A percentile compares a stretch with the other conserved stretches of the same genome.
These are phyloP conservation scores for Mystacides longicornis DNA, from an alignment of 2,888 invertebrate species.

Conservation along the genomic window DNA sequence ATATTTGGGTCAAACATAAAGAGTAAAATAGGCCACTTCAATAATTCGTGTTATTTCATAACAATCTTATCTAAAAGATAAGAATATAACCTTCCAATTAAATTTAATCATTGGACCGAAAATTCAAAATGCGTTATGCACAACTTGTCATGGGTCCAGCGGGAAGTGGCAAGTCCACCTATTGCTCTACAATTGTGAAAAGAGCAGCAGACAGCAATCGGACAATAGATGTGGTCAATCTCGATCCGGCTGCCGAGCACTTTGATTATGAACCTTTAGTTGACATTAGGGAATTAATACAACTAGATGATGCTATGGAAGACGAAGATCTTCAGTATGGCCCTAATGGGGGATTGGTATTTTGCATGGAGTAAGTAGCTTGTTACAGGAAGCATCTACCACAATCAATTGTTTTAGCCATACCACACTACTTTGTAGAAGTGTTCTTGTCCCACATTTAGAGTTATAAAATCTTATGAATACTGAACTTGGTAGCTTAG, in stretches of 20 bases:
- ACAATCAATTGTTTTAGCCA: too few species aligned
- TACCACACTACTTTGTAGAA: too few species aligned
- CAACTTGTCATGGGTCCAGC: slow-evolving; percentile 96
- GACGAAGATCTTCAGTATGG: slow-evolving; percentile 90
- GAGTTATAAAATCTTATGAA: too few species aligned
- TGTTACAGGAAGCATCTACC: too few species aligned
- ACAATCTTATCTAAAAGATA: too few species aligned
- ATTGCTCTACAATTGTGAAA: slow-evolving; percentile 80
- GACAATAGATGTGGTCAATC: slow-evolving; percentile 79
- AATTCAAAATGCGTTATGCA: slow-evolving; percentile 81
- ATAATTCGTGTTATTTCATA: too few species aligned
- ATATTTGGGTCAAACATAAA: too few species aligned
- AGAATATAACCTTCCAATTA: too few species aligned
- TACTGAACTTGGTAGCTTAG: too few species aligned
- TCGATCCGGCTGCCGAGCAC: slow-evolving; percentile 96
- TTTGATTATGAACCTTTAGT: slow-evolving; percentile 86
- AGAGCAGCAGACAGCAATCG: slow-evolving; percentile 74
- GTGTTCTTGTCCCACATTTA: too few species aligned
- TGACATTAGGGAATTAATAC: slow-evolving; percentile 84
- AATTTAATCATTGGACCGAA: too few species aligned
- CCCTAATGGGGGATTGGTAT: slow-evolving; percentile 94
- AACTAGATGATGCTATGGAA: slow-evolving; percentile 95
- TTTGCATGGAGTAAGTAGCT: slow-evolving; percentile 82
- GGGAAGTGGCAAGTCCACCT: slow-evolving; percentile 97
- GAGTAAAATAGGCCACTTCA: too few species aligned